Percentiles rank a stretch among this genome's conserved stretches.
These are phyloP conservation scores for Melanophora roralis DNA, from an alignment of 2,888 invertebrate species.

Conservation along the genomic window DNA sequence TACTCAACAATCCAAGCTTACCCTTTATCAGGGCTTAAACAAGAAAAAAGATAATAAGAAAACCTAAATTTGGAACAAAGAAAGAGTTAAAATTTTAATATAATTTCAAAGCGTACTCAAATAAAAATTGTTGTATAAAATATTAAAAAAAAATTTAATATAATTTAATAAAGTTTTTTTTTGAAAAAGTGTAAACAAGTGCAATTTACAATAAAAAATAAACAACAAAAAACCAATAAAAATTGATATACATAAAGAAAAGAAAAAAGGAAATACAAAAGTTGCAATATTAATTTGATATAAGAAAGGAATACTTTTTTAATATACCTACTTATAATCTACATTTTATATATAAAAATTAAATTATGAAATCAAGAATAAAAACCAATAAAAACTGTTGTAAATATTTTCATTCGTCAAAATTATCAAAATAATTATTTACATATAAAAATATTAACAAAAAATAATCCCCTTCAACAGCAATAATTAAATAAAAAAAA, in stretches of 20 bases:
- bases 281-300: constrained; percentile 61
- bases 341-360: constrained; percentile 37
- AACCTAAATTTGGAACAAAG: constrained; percentile 63
- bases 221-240: constrained; percentile 8
- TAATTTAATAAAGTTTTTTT: constrained; percentile 26
- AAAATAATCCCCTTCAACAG: not conserved
- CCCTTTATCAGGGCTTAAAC: constrained; percentile 63
- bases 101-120: not conserved
- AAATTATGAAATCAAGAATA: constrained; percentile 53
- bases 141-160: constrained; percentile 39
- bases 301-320: constrained; percentile 48
- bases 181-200: constrained; percentile 68
- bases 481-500: not conserved
- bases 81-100: not conserved
- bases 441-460: constrained; percentile 27
- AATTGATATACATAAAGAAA: not conserved
- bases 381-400: constrained; percentile 68
- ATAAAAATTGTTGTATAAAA: constrained; percentile 59
- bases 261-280: constrained; percentile 61
- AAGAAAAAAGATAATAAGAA: constrained; percentile 59
- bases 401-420: constrained; percentile 70
- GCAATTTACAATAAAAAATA: constrained; percentile 55
- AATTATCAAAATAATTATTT: constrained; percentile 37
- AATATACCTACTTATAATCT: constrained; percentile 24
- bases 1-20: constrained; percentile 57